Conservation (phyloP, 2,888 invertebrate genomes). For the Agonum fuliginosum region DNA sequence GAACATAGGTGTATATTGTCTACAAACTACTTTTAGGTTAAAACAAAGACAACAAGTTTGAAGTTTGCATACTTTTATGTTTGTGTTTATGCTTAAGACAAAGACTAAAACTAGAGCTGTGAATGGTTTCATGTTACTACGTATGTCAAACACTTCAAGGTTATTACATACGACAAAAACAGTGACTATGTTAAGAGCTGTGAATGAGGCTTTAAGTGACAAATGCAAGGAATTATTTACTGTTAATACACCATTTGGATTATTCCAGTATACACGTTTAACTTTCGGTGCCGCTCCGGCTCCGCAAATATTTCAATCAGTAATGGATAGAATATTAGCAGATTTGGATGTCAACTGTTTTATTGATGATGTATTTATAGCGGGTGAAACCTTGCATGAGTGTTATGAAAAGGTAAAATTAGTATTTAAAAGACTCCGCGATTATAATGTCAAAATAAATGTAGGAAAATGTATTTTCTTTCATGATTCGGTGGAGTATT, state of each 20-base stretch:
- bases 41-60: no score
- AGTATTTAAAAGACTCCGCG: background rate
- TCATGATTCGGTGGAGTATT: slow-evolving; percentile 21
- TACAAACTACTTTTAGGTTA: no score
- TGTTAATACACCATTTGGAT: slow-evolving; percentile 64
- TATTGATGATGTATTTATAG: slow-evolving; percentile 50
- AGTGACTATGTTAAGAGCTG: no score
- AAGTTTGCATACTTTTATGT: no score
- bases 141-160: no score
- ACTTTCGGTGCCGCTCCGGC: slow-evolving; percentile 63
- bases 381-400: slow-evolving; percentile 19
- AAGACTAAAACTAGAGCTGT: no score
- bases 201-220: no score
- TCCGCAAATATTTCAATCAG: slow-evolving; percentile 62
- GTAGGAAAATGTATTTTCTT: slow-evolving; percentile 48
- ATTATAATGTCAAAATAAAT: slow-evolving; percentile 46
- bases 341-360: slow-evolving; percentile 9
- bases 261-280: slow-evolving; percentile 63
- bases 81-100: no score
- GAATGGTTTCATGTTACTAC: no score
- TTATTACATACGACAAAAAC: no score
- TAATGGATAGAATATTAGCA: slow-evolving; percentile 53
- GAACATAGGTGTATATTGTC: no score
- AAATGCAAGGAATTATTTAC: slow-evolving; percentile 62
- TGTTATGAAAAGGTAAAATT: slow-evolving; percentile 24